Percentiles rank a stretch among this genome's conserved stretches.
Conservation (phyloP, 2,888 invertebrate genomes). For the Colletes collaris region DNA sequence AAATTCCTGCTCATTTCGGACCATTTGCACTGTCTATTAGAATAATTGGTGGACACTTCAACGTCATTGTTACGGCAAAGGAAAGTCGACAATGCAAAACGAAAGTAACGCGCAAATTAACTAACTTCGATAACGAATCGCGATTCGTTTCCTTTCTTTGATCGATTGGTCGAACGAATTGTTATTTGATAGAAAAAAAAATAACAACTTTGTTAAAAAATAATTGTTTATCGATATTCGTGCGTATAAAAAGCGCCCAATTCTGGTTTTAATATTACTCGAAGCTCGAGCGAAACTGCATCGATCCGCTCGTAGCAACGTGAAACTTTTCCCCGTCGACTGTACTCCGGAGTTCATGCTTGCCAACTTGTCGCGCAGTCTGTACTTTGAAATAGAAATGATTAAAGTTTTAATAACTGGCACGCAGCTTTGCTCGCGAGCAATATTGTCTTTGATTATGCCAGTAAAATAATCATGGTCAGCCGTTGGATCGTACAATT, state of each 20-base stretch:
- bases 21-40: too few relatives aligned
- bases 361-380: conserved; percentile 59
- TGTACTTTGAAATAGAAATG: conserved; percentile 76
- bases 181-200: too few relatives aligned
- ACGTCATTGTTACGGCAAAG: too few relatives aligned
- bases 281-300: conserved; percentile 48
- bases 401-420: conserved; percentile 78
- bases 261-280: conserved; percentile 51
- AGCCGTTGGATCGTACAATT: conserved; percentile 38
- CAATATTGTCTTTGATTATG: conserved; percentile 67
- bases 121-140: too few relatives aligned
- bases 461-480: conserved; percentile 49
- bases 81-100: too few relatives aligned
- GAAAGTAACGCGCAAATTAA: too few relatives aligned
- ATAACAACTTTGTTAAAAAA: too few relatives aligned
- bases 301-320: conserved; percentile 49
- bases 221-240: too few relatives aligned
- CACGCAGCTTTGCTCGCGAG: conserved; percentile 57
- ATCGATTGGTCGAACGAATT: too few relatives aligned
- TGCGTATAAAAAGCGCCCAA: too few relatives aligned
- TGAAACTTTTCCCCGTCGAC: conserved; percentile 54
- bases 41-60: too few relatives aligned
- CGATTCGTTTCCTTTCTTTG: too few relatives aligned
- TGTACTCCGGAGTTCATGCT: conserved; percentile 56
- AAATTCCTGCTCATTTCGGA: neutral